Base-by-base conservation (phyloP, 2,797 vertebrate species). In the Heterohyrax brucei region DNA sequence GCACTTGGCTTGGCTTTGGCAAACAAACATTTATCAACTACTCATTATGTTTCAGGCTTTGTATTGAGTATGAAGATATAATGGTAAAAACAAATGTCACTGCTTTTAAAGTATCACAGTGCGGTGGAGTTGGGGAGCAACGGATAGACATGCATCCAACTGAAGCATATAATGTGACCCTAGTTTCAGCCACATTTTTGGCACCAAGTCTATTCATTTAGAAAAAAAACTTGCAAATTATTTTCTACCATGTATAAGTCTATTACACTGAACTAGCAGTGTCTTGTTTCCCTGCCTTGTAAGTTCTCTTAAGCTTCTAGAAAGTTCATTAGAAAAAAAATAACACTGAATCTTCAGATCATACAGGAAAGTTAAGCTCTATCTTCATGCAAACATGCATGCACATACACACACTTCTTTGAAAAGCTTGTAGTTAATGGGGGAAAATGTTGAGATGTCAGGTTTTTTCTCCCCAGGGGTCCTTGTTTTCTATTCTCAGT, bases 181-280 rank as follows among this genome's bases (percentile, higher is more conserved):
- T 91, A 44, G 30, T 46, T 81, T 46, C 39, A 93, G 48, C 48
- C 39, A 48, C 9, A 87, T 78, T 85, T 95, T 95, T 95, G 70
- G 16, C 61, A 21, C 16, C 28, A 70, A 62, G n/a, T 86, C 33
- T n/a, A 89, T 94, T 95, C 7, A 76, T 39, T 73, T 89, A 53
- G 72, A 50, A 94, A 95, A 95, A 77, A 68, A 72, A 68, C 87
- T 39, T 93, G 62, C 46, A 80, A 89, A 92, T 84, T 72, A 22
- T 68, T 93, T 83, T 87, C 77, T 2, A 91, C 26, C 26, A 66
- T 46, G 13, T 50, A 24, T 50, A 82, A 93, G 89, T 91, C 10
- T 77, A 72, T 59, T 94, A 72, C 21, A 66, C 14, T 83, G 28
- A 94, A 87, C 33, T 91, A 89, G 62, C 46, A 53, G 12, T 87